Base-by-base conservation (phyloP, 2,113 vertebrate species). In the Elanus axillaris region DNA sequence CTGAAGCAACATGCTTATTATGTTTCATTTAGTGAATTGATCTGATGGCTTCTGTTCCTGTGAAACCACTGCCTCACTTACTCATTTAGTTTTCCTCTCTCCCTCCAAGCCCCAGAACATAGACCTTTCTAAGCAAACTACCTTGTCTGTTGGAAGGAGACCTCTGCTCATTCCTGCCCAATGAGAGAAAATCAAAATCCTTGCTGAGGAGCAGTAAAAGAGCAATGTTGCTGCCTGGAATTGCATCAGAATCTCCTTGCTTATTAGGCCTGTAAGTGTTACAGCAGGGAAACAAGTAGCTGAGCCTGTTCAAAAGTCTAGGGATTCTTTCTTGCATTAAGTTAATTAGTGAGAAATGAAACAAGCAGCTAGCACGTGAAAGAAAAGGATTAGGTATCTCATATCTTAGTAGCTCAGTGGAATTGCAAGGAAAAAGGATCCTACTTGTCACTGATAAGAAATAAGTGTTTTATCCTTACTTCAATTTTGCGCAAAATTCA, bases 291-390 rank as follows among this genome's bases (percentile, higher is more conserved):
- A 94, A 74, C 47, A 80, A 80, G 79, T 45, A 81, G 43, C 34
- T 86, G 76, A 94, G 52, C 31, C 66, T 93, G 40, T 88, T 92
- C 32, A 67, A 83, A 95, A 89, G 47, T 72, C 67, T 55, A 42
- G 7, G 22, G 76, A 93, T 93, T 95, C 83, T 81, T 93, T 92
- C 76, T 84, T 94, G 76, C 69, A 88, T 95, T 88, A 93, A 94
- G 52, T 92, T 94, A 94, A 95, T 91, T 95, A 93, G 36, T 48
- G 52, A 81, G 88, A 96, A 94, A 94, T 86, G 83, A 95, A 94
- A 93, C 19, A 68, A 95, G 93, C 64, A 78, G 76, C 55, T 77
- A 91, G 66, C 1, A 4, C 10, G 8, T 72, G 68, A 96, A 94
- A 78, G 64, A 72, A 85, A 88, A 89, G 62, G 64, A 91, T 93